These are phyloP conservation scores for Pelosia muscerda DNA, from an alignment of 2,888 invertebrate genomes.

Conservation along the genomic window DNA sequence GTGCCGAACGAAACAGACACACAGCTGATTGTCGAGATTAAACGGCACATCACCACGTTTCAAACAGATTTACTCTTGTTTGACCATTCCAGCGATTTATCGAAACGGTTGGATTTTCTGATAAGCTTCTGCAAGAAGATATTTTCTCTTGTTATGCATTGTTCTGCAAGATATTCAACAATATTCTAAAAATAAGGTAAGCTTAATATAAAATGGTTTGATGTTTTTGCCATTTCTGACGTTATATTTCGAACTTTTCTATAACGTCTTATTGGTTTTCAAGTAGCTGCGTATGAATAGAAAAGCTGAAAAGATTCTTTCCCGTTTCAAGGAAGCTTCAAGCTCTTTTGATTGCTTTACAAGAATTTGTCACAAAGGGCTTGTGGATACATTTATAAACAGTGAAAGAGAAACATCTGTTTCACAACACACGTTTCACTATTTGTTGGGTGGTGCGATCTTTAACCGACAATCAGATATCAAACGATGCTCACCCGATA, in stretches of 20 bases:
- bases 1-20: constrained; percentile 77
- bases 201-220: neutral
- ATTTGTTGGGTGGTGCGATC: constrained; percentile 63
- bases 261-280: constrained; percentile 15
- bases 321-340: constrained; percentile 33
- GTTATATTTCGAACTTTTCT: constrained; percentile 22
- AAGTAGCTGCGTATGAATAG: constrained; percentile 26
- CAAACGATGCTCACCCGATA: constrained; percentile 69
- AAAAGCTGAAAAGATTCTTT: constrained; percentile 25
- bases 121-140: constrained; percentile 6
- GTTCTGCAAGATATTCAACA: too few species aligned
- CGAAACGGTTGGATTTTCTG: constrained; percentile 15
- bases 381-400: constrained; percentile 28
- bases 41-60: constrained; percentile 61
- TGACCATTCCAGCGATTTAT: constrained; percentile 37
- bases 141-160: neutral
- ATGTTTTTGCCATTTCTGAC: constrained; percentile 6
- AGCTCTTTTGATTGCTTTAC: constrained; percentile 47
- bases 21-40: constrained; percentile 81
- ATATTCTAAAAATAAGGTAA: neutral
- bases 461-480: constrained; percentile 79
- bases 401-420: constrained; percentile 53
- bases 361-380: constrained; percentile 47
- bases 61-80: constrained; percentile 65
- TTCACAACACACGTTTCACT: constrained; percentile 65